A percentile compares a stretch with the other conserved stretches of the same genome.
Conservation (phyloP, 2,113 vertebrate species). For the Sclerurus mexicanus region DNA sequence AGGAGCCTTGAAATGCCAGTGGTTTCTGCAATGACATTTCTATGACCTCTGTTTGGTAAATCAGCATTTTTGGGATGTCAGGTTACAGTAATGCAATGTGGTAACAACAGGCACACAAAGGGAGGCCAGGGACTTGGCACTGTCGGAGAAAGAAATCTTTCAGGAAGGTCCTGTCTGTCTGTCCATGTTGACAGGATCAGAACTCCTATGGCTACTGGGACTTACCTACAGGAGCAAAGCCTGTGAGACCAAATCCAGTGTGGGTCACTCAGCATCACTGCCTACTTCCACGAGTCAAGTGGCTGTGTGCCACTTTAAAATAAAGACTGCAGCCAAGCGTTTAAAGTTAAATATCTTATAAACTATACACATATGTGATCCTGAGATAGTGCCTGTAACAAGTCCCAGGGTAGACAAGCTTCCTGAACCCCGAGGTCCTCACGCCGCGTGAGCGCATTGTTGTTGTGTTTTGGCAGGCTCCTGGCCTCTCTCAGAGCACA, state of each 20-base stretch:
- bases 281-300: background rate
- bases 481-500: background rate
- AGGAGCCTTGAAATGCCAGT: background rate
- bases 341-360: constrained; percentile 24
- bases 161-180: background rate
- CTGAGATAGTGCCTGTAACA: constrained; percentile 56
- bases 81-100: background rate
- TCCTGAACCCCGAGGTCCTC: constrained; percentile 49
- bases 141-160: background rate
- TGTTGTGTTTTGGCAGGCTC: constrained; percentile 23
- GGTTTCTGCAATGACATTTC: background rate
- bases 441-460: background rate
- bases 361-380: constrained; percentile 37
- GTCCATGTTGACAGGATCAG: background rate
- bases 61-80: constrained; percentile 3
- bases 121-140: background rate
- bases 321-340: background rate
- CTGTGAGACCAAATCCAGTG: background rate
- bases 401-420: constrained; percentile 44
- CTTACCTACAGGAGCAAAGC: background rate
- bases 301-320: background rate
- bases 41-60: background rate
- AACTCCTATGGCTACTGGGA: background rate
- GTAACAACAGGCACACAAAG: background rate
- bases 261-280: background rate